Base-by-base conservation (phyloP, 2,797 vertebrate species). In the Sebastes kiyomatsui region DNA sequence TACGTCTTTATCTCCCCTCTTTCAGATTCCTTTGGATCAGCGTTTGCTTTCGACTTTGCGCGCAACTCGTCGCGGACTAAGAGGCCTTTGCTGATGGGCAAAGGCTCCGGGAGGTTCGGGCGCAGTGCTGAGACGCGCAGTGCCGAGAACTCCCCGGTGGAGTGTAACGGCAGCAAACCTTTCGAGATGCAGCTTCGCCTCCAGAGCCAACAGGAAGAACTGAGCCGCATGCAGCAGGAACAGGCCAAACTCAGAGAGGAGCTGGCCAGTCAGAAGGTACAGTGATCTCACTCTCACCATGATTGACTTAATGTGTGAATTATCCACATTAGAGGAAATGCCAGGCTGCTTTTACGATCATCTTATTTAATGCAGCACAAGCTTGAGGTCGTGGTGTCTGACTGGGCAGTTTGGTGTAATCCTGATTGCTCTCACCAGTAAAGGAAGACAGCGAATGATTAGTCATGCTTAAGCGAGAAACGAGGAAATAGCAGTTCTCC, bases 131-230 rank as follows among this genome's bases (percentile, higher is more conserved):
- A 89, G 52, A 91, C 91, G 1, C 95, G 92, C 83, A 93, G 94
- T 11, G 82, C 92, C 0, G 96, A 97, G 22, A 95, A 84, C 28
- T 92, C 96, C 0, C 89, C 95, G 0, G 80, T 90, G 0, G 98
- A 98, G 56, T 96, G 90, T 42, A 95, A 93, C 0, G 96, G 95
- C 54, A 83, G 72, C 89, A 97, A 93, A 79, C 75, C 94, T 20
- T 69, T 92, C 0, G 97, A 97, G 22, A 73, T 94, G 90, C 97
- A 97, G 25, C 88, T 96, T 18, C 97, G 95, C 52, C 93, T 96
- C 42, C 97, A 98, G 82, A 97, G 67, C 84, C 97, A 97, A 73
- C 97, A 98, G 84, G 97, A 98, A n/a, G 97, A 98, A 74, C 20
- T 99, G 16, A 84, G 28, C 73, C 89, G 66, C 18, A 54, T 94